A percentile compares a stretch with the other conserved stretches of the same genome.
These are phyloP conservation scores for Epizoanthus stellaris DNA, from an alignment of 92 coral and sea anemone genomes.

Conservation along the genomic window DNA sequence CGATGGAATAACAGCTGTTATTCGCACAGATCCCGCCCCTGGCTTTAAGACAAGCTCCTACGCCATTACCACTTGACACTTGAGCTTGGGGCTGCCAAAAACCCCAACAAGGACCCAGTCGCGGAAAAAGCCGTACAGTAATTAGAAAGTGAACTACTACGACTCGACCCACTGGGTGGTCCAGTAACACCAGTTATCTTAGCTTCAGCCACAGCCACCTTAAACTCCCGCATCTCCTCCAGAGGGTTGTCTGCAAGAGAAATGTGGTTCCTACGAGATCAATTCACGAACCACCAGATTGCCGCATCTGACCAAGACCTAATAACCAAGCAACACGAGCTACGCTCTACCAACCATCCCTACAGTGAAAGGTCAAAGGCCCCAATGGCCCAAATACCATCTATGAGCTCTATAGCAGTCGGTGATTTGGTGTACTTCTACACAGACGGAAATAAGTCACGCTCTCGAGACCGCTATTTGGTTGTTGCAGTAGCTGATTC, in stretches of 20 bases:
- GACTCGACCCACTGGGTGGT: conserved; percentile 1
- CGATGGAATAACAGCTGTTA: background rate
- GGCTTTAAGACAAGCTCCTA: conserved; percentile 25
- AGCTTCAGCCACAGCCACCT: background rate
- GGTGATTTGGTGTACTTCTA: conserved; percentile 31
- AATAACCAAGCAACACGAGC: conserved; percentile 1
- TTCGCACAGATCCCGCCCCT: conserved; percentile 22
- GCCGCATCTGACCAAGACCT: background rate
- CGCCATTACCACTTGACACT: background rate
- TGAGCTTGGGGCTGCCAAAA: conserved; percentile 1
- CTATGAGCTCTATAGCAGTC: background rate
- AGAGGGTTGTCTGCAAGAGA: conserved; percentile 19
- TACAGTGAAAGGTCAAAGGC: conserved; percentile 11
- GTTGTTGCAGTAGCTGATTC: background rate
- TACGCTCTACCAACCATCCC: conserved; percentile 2
- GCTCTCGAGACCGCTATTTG: conserved; percentile 24
- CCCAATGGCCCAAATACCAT: background rate
- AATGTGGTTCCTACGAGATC: background rate
- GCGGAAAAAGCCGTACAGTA: conserved; percentile 8
- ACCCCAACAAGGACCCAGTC: conserved; percentile 8
- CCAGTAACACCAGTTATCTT: background rate
- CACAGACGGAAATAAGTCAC: conserved; percentile 9
- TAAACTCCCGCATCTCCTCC: background rate
- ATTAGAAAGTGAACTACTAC: background rate
- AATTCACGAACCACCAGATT: background rate